Evolutionary conservation across 2,888 invertebrate genomes (phyloP), one percentile per base, ranked within the genome.

Genomic region (Crocallis elinguaria): DNA sequence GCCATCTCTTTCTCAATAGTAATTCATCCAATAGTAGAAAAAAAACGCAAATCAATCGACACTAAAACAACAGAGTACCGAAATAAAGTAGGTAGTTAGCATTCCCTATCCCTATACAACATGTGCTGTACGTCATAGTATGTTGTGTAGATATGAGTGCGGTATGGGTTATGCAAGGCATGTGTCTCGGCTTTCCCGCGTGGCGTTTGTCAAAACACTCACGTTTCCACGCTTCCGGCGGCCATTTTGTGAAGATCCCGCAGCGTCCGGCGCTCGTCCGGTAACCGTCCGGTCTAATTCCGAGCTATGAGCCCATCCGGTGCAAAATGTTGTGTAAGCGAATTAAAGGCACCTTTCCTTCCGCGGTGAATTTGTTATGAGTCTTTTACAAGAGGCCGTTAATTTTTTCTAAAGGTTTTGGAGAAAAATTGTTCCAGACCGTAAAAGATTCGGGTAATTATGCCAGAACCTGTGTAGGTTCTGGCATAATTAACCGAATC

Each of bases 171-270:
- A 80, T 84, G 75, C 77, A 72, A 75, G 79, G 76, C 82, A 77
- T 82, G 83, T 80, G 79, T 78, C 72, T 67, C 69, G 75, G 75
- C 73, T 86, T 85, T 82, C 79, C 82, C 83, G 78, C 71, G 69
- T 71, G 74, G 75, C 80, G 83, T 86, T 88, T 88, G 87, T 89
- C 88, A 91, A 86, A 88, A 85, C 86, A 83, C 78, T 87, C 91
- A 90, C 91, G 91, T 89, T 86, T 82, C 82, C 78, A 76, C 76
- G 70, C 74, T 84, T 88, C 89, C 88, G 75, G 73, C 84, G 79
- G 89, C 90, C 63, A 63, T 63, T 63, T 63, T 63, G 60, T 60
- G 56, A 63, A 58, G 63, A 63, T 60, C 48, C 62, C 60, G 54
- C 60, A 60, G 63, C 90, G 86, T 82, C 86, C 86, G 82, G 78